phyloP scores from a whole-genome alignment of 2,888 invertebrate species.

The Nebria salina region DNA sequence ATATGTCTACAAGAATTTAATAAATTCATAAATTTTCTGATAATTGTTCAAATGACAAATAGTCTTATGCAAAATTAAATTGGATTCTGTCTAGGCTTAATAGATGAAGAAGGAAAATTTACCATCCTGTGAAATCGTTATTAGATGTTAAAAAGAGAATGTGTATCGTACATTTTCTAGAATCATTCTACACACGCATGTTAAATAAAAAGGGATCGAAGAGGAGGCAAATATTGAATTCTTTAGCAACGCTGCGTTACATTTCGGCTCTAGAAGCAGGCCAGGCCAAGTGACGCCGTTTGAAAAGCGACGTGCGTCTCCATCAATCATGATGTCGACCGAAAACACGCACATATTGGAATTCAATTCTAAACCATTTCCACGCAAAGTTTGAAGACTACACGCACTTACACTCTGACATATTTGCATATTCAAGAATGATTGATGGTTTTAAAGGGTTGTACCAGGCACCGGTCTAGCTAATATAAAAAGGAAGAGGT shows the following conservation, averaged over 20 bases:
- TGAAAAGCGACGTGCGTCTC: slow-evolving; percentile 25
- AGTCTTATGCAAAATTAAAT: too few species aligned
- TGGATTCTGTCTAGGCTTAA: too few species aligned
- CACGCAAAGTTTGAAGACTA: slow-evolving; percentile 46
- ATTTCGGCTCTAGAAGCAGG: not conserved
- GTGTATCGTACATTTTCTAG: not conserved
- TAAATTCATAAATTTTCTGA: too few species aligned
- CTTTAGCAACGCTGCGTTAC: slow-evolving; percentile 12
- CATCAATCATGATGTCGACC: slow-evolving; percentile 44
- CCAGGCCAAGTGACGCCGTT: slow-evolving; percentile 31
- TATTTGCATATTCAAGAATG: slow-evolving; percentile 47
- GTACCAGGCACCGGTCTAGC: slow-evolving; percentile 29
- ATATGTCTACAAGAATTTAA: too few species aligned
- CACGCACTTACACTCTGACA: slow-evolving; percentile 47
- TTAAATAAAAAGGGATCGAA: slow-evolving; percentile 7
- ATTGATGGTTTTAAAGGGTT: slow-evolving; percentile 46
- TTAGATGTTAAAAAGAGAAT: not conserved
- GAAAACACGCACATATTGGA: slow-evolving; percentile 46
- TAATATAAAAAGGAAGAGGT: slow-evolving; percentile 30
- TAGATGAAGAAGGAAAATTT: not conserved
- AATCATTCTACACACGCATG: slow-evolving; percentile 8
- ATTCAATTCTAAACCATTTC: slow-evolving; percentile 47
- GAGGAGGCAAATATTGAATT: slow-evolving; percentile 3
- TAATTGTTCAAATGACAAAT: too few species aligned
- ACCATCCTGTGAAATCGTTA: not conserved